Evolutionary conservation across 2,888 invertebrate genomes (phyloP).

Genomic region (Acronicta alni): DNA sequence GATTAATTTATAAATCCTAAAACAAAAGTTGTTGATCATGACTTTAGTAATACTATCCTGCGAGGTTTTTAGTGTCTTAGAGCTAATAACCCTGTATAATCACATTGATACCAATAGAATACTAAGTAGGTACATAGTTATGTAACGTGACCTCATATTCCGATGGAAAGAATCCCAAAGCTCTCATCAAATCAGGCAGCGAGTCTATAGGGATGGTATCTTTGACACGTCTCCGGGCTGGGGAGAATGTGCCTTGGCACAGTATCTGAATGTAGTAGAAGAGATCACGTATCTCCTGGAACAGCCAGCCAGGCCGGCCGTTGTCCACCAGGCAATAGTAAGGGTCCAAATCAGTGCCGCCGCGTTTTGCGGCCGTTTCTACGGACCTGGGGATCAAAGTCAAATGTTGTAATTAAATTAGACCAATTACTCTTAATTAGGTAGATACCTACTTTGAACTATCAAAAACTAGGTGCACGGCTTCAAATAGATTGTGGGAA

Average conservation of each 20-base stretch:
- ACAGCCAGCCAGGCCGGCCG: conserved; percentile 92
- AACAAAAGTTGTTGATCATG: too few species aligned
- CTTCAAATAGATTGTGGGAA: too few species aligned
- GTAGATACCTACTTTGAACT: too few species aligned
- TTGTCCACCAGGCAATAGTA: conserved; percentile 93
- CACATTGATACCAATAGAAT: too few species aligned
- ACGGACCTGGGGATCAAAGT: conserved; percentile 77
- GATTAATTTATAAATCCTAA: too few species aligned
- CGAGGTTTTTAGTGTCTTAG: too few species aligned
- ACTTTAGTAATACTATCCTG: too few species aligned
- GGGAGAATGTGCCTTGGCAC: conserved; percentile 92
- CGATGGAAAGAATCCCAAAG: conserved; percentile 93
- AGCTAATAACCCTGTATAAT: too few species aligned
- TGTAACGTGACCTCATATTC: conserved; percentile 95
- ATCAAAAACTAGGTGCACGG: too few species aligned
- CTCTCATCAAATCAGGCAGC: conserved; percentile 92
- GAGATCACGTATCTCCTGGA: conserved; percentile 92
- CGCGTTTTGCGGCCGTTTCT: conserved; percentile 82
- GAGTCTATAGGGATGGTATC: conserved; percentile 91
- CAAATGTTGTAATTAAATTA: too few species aligned
- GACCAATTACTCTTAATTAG: too few species aligned
- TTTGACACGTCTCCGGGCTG: conserved; percentile 89
- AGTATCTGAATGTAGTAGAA: conserved; percentile 94
- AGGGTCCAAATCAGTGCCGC: conserved; percentile 90
- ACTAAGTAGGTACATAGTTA: too few species aligned